phyloP scores from a whole-genome alignment of 2,888 invertebrate genomes.

The Eretmocerus hayati region DNA sequence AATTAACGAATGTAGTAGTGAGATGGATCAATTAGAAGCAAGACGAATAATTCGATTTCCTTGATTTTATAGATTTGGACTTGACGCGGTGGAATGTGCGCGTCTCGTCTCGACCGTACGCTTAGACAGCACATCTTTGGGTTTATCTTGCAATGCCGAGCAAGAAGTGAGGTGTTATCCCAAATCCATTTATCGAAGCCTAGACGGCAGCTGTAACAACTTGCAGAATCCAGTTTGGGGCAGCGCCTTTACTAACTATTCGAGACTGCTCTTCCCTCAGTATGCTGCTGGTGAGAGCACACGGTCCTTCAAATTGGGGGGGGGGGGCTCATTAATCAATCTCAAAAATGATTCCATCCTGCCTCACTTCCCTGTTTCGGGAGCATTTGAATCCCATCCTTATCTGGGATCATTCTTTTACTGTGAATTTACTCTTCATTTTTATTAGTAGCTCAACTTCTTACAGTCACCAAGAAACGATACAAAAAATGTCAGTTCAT shows the following conservation, averaged over 20 bases:
- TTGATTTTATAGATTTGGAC: slow-evolving; percentile 28
- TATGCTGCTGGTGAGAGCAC: slow-evolving; percentile 57
- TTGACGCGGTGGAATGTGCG: slow-evolving; percentile 55
- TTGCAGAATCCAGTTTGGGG: slow-evolving; percentile 57
- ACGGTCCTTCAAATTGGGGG: neutral
- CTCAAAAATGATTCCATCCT: no score
- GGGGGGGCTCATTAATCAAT: no score
- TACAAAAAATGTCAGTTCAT: no score
- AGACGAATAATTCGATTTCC: no score
- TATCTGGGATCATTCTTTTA: no score
- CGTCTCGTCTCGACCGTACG: slow-evolving; percentile 56
- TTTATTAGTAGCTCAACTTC: no score
- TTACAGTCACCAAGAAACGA: no score
- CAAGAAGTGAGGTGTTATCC: slow-evolving; percentile 27
- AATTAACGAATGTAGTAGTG: no score
- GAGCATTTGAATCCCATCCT: no score
- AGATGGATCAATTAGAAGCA: no score
- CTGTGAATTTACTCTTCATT: no score
- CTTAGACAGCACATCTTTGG: slow-evolving; percentile 53
- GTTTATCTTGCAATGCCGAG: slow-evolving; percentile 47
- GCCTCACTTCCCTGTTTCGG: no score
- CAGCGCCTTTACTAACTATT: slow-evolving; percentile 60
- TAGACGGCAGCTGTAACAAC: slow-evolving; percentile 66
- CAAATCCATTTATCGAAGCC: slow-evolving; percentile 54
- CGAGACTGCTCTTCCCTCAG: slow-evolving; percentile 58